Percentiles rank a stretch among this genome's conserved stretches.
Conservation (phyloP, 2,888 invertebrate species). For the Chorisops tibialis region DNA sequence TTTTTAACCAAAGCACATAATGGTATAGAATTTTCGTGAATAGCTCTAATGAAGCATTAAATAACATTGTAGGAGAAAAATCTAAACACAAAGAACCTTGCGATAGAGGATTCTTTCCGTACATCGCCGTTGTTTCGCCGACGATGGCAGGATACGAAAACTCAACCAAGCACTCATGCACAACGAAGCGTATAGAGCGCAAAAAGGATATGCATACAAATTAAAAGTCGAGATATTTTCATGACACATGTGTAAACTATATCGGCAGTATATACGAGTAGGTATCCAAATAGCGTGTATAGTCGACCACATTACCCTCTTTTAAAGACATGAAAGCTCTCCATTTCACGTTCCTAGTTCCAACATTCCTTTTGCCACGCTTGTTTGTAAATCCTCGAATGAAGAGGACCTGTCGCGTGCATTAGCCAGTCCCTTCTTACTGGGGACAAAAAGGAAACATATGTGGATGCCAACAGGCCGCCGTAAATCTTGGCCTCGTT, state of each 20-base stretch:
- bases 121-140: background rate
- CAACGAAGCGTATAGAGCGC: background rate
- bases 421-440: constrained; percentile 4
- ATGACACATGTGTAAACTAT: constrained; percentile 1
- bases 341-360: too few relatives aligned
- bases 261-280: too few relatives aligned
- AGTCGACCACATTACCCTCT: background rate
- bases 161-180: constrained; percentile 3
- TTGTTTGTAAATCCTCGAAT: constrained; percentile 13
- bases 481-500: constrained; percentile 17
- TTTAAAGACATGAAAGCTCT: background rate
- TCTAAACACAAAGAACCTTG: constrained; percentile 2
- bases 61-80: constrained; percentile 10
- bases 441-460: background rate
- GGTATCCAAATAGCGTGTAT: too few relatives aligned
- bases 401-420: constrained; percentile 10
- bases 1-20: constrained; percentile 34
- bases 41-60: constrained; percentile 27
- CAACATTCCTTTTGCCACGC: background rate
- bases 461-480: constrained; percentile 1
- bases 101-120: background rate
- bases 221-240: constrained; percentile 7
- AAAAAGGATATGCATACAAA: constrained; percentile 26
- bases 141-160: background rate
- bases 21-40: constrained; percentile 29